phyloP scores from a whole-genome alignment of 2,888 invertebrate genomes.

The Anthophora plumipes region DNA sequence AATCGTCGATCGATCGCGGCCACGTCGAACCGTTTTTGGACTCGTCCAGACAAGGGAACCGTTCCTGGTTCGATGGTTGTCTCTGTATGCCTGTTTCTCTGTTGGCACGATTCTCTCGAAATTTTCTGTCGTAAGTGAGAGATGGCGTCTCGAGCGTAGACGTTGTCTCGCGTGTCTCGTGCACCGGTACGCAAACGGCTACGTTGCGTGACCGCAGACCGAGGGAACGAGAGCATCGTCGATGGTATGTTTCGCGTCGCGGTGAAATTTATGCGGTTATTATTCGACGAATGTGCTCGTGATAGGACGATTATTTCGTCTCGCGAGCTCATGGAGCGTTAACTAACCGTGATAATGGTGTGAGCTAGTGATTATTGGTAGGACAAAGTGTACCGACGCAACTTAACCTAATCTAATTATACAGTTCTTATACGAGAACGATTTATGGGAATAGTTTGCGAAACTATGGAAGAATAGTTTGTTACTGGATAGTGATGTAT shows the following conservation, averaged over 20 bases:
- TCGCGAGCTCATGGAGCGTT: background rate
- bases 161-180: conserved; percentile 30
- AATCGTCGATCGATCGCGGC: conserved; percentile 41
- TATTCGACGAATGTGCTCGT: conserved; percentile 5
- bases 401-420: no score
- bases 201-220: conserved; percentile 35
- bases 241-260: conserved; percentile 33
- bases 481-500: no score
- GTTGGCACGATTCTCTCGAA: conserved; percentile 24
- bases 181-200: background rate
- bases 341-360: conserved; percentile 7
- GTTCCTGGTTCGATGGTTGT: background rate
- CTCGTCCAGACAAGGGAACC: background rate
- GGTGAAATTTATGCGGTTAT: conserved; percentile 40
- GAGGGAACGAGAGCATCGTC: conserved; percentile 18
- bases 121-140: conserved; percentile 14
- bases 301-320: conserved; percentile 36
- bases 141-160: background rate
- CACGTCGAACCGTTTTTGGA: conserved; percentile 56
- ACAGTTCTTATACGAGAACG: no score
- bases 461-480: no score
- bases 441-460: no score
- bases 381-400: background rate
- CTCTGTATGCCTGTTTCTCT: background rate
- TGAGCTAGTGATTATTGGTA: background rate